A percentile compares a stretch with the other conserved stretches of the same genome.
Evolutionary conservation across 2,113 vertebrate genomes (phyloP).

Genomic region (Sturnira hondurensis): DNA sequence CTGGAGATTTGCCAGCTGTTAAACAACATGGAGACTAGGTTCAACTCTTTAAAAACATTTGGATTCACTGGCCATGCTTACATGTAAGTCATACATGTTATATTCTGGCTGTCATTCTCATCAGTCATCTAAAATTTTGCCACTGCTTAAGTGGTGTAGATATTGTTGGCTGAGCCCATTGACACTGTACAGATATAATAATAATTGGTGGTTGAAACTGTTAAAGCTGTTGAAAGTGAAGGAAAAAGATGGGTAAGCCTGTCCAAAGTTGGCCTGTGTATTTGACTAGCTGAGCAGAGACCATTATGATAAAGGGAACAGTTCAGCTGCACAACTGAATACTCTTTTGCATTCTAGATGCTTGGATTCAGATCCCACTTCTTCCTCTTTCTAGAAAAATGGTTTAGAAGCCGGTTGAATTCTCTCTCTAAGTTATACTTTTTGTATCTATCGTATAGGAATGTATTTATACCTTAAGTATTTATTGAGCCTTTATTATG

Average conservation of each 20-base stretch:
- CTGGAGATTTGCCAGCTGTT: conserved; percentile 10
- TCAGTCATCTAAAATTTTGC: background rate
- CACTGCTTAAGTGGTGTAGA: background rate
- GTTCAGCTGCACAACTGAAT: background rate
- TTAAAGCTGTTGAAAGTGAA: background rate
- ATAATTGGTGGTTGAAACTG: background rate
- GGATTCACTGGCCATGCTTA: background rate
- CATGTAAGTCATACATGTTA: background rate
- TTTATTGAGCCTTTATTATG: background rate
- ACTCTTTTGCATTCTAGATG: background rate
- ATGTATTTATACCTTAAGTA: background rate
- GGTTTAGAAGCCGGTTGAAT: background rate
- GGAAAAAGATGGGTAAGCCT: background rate
- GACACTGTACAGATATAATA: background rate
- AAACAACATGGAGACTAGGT: background rate
- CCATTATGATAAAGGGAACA: background rate
- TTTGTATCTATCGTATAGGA: background rate
- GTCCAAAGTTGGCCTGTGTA: background rate
- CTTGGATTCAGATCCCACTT: background rate
- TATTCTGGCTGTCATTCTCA: background rate
- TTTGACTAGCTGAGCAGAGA: background rate
- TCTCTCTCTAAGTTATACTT: background rate
- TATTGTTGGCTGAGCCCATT: background rate
- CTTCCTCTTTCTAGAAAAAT: background rate
- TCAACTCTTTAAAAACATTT: conserved; percentile 17